A percentile compares a stretch with the other conserved stretches of the same genome.
Conservation (phyloP, 1,140 invertebrate genomes). For the Hirudo medicinalis region DNA sequence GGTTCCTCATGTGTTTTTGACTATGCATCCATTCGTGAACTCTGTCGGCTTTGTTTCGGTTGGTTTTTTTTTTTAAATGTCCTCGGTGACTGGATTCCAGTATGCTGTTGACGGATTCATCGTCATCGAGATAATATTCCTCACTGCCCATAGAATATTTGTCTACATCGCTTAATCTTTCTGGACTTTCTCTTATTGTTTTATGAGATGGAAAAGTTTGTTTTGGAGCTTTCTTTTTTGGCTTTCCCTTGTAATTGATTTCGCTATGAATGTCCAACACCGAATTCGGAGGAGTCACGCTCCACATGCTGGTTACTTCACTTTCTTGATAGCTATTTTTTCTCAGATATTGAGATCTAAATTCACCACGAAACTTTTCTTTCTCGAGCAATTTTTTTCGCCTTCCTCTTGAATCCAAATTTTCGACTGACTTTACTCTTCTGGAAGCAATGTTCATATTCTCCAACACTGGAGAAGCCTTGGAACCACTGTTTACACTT, state of each 20-base stretch:
- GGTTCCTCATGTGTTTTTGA: background rate
- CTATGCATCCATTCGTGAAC: background rate
- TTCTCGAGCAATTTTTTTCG: background rate
- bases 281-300: constrained; percentile 14
- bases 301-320: constrained; percentile 16
- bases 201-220: background rate
- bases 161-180: background rate
- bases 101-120: background rate
- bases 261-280: background rate
- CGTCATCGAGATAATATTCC: constrained; percentile 13
- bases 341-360: background rate
- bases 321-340: constrained; percentile 19
- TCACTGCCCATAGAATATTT: background rate
- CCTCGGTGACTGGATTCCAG: too few species aligned
- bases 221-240: background rate
- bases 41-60: background rate
- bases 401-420: background rate
- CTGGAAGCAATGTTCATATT: background rate
- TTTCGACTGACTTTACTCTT: constrained; percentile 16
- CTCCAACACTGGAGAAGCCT: background rate
- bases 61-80: background rate
- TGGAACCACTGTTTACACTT: constrained; percentile 13
- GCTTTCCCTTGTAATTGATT: background rate
- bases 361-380: background rate
- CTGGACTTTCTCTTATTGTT: constrained; percentile 3